A percentile compares a stretch with the other conserved stretches of the same genome.
Conservation (phyloP, 1,140 invertebrate genomes). For the Drosophila equinoxialis region DNA sequence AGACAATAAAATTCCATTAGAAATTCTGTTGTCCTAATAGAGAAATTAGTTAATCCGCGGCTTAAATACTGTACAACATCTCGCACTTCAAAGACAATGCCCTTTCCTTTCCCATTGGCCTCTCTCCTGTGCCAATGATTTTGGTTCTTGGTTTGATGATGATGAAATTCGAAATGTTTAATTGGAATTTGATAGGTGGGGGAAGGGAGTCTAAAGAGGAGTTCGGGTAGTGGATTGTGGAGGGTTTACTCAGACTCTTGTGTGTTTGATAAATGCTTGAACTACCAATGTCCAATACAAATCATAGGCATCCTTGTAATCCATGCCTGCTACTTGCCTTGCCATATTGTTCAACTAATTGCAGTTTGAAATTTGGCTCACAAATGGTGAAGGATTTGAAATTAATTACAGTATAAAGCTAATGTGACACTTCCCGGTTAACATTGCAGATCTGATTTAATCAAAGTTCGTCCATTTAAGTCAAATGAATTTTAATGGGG, state of each 20-base stretch:
- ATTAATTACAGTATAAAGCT: conserved; percentile 74
- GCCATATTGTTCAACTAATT: conserved; percentile 57
- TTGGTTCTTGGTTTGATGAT: conserved; percentile 33
- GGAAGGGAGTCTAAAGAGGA: not conserved
- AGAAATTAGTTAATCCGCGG: conserved; percentile 17
- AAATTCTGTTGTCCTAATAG: conserved; percentile 19
- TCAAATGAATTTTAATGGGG: conserved; percentile 15
- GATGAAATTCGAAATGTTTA: conserved; percentile 67
- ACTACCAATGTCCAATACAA: conserved; percentile 32
- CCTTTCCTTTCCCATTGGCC: not conserved
- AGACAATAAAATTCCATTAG: conserved; percentile 11
- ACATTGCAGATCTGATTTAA: not conserved
- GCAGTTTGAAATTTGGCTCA: conserved; percentile 38
- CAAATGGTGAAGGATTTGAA: conserved; percentile 65
- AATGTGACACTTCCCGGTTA: conserved; percentile 49
- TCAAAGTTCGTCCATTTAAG: not conserved
- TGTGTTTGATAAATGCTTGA: conserved; percentile 55
- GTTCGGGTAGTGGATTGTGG: not conserved
- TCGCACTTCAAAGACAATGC: not conserved
- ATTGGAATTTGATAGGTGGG: conserved; percentile 61
- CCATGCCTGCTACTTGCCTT: conserved; percentile 30
- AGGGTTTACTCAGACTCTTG: conserved; percentile 4
- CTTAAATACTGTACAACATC: conserved; percentile 4
- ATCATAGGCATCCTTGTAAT: conserved; percentile 53
- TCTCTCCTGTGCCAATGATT: not conserved